Evolutionary conservation across 2,797 vertebrate species (phyloP), one percentile per base, ranked within the genome.

Genomic region (Echeneis naucrates): DNA sequence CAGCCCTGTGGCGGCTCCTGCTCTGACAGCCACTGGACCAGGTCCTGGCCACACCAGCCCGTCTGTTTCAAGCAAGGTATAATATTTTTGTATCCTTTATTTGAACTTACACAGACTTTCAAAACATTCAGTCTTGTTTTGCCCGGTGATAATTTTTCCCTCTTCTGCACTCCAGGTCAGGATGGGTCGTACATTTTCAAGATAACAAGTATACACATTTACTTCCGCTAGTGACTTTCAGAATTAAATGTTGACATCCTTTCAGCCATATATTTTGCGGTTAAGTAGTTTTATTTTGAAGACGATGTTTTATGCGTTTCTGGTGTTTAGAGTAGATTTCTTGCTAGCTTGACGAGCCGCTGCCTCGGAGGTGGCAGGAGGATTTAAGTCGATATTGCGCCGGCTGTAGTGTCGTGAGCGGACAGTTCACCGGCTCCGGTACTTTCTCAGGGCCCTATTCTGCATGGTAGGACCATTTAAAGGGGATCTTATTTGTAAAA

Each of bases 51-150:
- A 50, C 72, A 72, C 58, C 69, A 16, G 19, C 62, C 27, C 61
- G 44, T 61, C 73, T 50, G 1, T 70, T 50, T 16, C 35, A 14
- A 78, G 21, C 74, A 91, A 90, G 91, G 92, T 92, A 89, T 1
- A 61, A 16, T 2, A 2, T 12, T 75, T 60, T 40, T 32, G 3
- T 16, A 32, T 19, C 16, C 56, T 66, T 63, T 52, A n/a, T 10
- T 23, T 0, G 2, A 5, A 68, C 14, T 59, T 35, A 11, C 0
- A 1, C n/a, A 0, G 2, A 50, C 24, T 69, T 86, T 72, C 32
- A 5, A 14, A 51, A 42, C 19, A 19, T 10, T 57, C 4, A 2
- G 6, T 59, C 21, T 1, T 73, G 37, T 75, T 87, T 68, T 9
- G 40, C 37, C 30, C 35, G 37, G 21, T 58, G 21, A 48, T 60